Conservation (phyloP, 1,140 invertebrate genomes). For the Aphelinus certus region DNA sequence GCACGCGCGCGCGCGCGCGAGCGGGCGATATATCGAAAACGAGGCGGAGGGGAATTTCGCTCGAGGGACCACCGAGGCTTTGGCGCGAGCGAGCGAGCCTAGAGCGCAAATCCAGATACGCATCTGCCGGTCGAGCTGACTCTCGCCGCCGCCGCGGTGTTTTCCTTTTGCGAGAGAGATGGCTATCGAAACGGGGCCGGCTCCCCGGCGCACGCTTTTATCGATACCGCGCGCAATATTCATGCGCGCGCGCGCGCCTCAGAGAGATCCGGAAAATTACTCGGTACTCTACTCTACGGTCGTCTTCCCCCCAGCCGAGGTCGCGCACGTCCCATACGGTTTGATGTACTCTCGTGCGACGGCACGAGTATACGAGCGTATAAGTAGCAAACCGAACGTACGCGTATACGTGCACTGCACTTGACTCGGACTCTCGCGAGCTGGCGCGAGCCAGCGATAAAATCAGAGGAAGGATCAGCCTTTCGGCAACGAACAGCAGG, state of each 20-base stretch:
- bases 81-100: not conserved
- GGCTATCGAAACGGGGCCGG: too few relatives aligned
- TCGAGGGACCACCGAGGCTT: constrained; percentile 1
- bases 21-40: constrained; percentile 16
- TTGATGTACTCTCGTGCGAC: too few relatives aligned
- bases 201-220: too few relatives aligned
- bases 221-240: too few relatives aligned
- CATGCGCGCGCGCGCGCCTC: too few relatives aligned
- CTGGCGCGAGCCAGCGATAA: not conserved
- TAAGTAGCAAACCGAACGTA: not conserved
- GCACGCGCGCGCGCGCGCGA: too few relatives aligned
- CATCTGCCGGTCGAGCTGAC: not conserved
- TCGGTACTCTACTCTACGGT: too few relatives aligned
- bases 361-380: not conserved
- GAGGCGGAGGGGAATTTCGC: constrained; percentile 25
- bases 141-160: not conserved
- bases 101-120: too few relatives aligned
- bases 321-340: too few relatives aligned
- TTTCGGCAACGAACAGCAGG: constrained; percentile 13
- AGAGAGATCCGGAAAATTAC: too few relatives aligned
- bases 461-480: constrained; percentile 12
- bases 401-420: not conserved
- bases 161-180: too few relatives aligned
- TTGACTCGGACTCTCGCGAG: not conserved
- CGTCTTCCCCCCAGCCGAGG: too few relatives aligned